A percentile compares a stretch with the other conserved stretches of the same genome.
Evolutionary conservation across 2,113 vertebrate species (phyloP).

Genomic region (Rhea pennata): DNA sequence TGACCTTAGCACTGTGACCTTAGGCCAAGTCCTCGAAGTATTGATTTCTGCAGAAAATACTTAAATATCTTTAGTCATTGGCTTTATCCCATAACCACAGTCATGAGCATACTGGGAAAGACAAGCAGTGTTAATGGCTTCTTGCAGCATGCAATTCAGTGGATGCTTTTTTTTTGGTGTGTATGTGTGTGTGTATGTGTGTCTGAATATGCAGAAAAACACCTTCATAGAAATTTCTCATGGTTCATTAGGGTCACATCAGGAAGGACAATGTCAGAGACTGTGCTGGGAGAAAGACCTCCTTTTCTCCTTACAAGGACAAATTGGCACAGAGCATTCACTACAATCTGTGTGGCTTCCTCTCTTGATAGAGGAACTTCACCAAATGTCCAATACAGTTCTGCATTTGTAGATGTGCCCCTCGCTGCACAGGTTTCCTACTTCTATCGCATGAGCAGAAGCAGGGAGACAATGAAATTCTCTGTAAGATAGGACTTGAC

Average conservation of each 20-base stretch:
- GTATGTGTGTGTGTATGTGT: neutral
- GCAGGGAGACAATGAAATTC: neutral
- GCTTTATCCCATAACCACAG: neutral
- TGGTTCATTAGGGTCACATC: neutral
- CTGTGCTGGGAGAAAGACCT: neutral
- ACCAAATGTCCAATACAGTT: neutral
- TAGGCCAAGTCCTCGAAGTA: neutral
- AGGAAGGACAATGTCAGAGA: neutral
- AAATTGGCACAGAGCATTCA: neutral
- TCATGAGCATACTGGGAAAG: neutral
- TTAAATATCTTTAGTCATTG: neutral
- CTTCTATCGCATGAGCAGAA: neutral
- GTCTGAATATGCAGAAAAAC: neutral
- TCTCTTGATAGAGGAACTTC: neutral
- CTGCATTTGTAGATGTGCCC: neutral
- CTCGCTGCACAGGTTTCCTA: neutral
- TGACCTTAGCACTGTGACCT: neutral
- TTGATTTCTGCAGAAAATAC: neutral
- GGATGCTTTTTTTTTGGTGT: neutral
- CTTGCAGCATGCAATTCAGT: neutral
- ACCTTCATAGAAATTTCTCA: neutral
- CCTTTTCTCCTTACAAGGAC: neutral
- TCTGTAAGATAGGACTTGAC: neutral
- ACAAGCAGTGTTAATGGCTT: neutral
- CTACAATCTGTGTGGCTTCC: neutral